Evolutionary conservation across 2,113 vertebrate species (phyloP).

Genomic region (Oreochromis tanganicae): DNA sequence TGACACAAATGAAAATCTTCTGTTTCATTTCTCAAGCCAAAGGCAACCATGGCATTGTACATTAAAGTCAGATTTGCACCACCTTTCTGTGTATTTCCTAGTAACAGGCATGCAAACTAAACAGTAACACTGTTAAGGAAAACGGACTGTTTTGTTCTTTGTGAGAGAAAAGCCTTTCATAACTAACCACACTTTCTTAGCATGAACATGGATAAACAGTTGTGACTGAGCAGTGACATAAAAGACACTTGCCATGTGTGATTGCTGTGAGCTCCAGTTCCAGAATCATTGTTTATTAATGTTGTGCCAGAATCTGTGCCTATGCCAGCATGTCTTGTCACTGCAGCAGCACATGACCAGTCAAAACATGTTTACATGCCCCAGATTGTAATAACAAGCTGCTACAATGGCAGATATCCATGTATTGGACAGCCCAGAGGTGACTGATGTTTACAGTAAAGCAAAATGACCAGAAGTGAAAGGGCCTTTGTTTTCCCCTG

Average conservation of each 20-base stretch:
- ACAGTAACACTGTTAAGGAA: neutral
- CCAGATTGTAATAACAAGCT: conserved; percentile 11
- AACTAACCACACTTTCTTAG: neutral
- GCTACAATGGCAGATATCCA: conserved; percentile 1
- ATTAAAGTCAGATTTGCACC: neutral
- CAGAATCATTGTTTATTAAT: conserved; percentile 9
- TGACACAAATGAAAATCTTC: neutral
- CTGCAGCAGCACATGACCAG: conserved; percentile 7
- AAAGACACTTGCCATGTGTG: neutral
- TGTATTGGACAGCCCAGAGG: neutral
- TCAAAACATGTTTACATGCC: conserved; percentile 32
- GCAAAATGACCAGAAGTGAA: neutral
- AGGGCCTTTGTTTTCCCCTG: neutral
- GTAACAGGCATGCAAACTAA: neutral
- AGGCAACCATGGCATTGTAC: neutral
- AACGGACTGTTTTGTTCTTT: neutral
- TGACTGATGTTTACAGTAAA: neutral
- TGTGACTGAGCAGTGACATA: neutral
- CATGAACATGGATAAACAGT: neutral
- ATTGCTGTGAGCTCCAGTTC: neutral
- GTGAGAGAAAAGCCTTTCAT: neutral
- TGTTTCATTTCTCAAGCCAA: neutral
- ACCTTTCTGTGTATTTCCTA: neutral
- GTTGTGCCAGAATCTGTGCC: neutral
- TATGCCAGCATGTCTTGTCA: neutral